Percentiles rank a stretch among this genome's conserved stretches.
Conservation (phyloP, 2,113 vertebrate species). For the Lontra canadensis region DNA sequence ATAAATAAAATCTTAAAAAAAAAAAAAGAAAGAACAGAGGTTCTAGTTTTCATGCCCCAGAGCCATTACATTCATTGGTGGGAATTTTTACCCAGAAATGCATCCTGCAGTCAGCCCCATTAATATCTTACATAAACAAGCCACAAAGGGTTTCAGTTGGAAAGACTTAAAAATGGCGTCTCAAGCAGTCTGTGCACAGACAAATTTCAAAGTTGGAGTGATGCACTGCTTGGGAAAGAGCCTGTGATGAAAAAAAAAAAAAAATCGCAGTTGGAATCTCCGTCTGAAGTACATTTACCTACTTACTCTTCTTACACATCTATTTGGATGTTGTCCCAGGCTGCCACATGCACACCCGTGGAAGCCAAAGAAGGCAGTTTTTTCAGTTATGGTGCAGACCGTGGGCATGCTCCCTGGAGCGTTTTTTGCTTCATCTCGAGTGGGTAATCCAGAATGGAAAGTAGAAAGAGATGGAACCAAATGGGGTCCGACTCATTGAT, state of each 20-base stretch:
- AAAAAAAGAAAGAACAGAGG: neutral
- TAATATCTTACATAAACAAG: neutral
- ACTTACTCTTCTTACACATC: neutral
- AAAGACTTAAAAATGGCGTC: neutral
- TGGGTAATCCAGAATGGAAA: neutral
- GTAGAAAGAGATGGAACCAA: neutral
- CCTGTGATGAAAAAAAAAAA: neutral
- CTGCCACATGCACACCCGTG: fast-evolving
- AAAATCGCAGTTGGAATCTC: neutral
- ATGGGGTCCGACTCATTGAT: neutral
- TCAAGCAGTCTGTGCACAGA: neutral
- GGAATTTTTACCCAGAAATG: neutral
- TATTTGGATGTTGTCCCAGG: fast-evolving
- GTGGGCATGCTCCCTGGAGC: neutral
- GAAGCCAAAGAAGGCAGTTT: neutral
- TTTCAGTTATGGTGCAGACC: neutral
- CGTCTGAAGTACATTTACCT: neutral
- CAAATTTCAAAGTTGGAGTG: neutral
- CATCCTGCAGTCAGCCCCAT: neutral
- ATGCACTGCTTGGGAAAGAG: neutral
- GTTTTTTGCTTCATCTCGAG: neutral
- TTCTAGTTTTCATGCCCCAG: neutral
- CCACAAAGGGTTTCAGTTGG: neutral
- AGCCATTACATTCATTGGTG: neutral
- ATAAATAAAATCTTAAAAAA: too few species aligned